phyloP scores from a whole-genome alignment of 1,140 invertebrate genomes.

The Aphaenogaster rudis region DNA sequence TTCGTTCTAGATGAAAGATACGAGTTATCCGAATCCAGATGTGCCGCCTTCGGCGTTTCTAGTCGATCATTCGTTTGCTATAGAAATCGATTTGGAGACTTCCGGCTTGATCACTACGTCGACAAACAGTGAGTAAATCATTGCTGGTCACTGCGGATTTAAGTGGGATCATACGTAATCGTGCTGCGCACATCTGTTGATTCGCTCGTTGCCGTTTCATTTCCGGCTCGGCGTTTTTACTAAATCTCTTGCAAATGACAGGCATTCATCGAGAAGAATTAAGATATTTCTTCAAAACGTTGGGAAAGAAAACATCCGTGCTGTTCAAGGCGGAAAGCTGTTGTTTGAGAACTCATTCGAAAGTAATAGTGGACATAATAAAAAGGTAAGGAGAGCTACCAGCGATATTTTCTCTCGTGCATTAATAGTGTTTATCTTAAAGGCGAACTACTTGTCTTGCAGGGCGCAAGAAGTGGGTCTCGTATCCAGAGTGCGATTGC shows the following conservation, averaged over 20 bases:
- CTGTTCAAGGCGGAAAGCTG: conserved; percentile 89
- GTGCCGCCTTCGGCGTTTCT: conserved; percentile 88
- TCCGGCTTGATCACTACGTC: conserved; percentile 91
- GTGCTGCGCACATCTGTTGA: conserved; percentile 7
- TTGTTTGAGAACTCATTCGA: conserved; percentile 89
- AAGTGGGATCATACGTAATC: conserved; percentile 16
- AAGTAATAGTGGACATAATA: conserved; percentile 90
- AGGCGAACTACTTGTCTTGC: conserved; percentile 65
- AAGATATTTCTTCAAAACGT: conserved; percentile 90
- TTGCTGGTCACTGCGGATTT: not conserved
- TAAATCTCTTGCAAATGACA: conserved; percentile 75
- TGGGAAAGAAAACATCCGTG: conserved; percentile 89
- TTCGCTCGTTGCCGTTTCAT: conserved; percentile 1
- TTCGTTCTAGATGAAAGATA: conserved; percentile 84
- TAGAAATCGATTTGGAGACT: conserved; percentile 90
- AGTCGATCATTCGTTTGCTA: conserved; percentile 88
- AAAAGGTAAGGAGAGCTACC: conserved; percentile 86
- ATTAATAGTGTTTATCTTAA: not conserved
- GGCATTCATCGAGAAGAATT: conserved; percentile 90
- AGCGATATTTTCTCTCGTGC: conserved; percentile 41
- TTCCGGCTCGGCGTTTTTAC: conserved; percentile 8
- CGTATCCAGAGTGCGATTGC: conserved; percentile 89
- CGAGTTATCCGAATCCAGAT: conserved; percentile 87
- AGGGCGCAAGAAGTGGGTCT: conserved; percentile 91
- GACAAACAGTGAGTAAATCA: conserved; percentile 88